Evolutionary conservation across 2,888 invertebrate genomes (phyloP), one percentile per base, ranked within the genome.

Genomic region (Calliopum simillimum): DNA sequence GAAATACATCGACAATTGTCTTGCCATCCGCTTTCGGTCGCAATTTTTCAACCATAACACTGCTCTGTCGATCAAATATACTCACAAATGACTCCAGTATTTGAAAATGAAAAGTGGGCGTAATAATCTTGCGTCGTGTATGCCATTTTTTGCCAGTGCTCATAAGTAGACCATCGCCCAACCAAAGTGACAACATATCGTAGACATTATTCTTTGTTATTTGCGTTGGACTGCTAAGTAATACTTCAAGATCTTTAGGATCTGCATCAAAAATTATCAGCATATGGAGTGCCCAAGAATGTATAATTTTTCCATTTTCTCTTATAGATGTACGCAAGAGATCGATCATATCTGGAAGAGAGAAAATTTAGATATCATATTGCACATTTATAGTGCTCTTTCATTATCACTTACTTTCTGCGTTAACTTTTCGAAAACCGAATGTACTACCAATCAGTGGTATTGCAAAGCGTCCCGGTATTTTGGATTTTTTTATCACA

Each of bases 51-150:
- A 88, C 81, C 73, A 93, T 83, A 33, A 89, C 86, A 47, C 86
- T 82, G n/a, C 89, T 86, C 73, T 91, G 90, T 70, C 89, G 89
- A 76, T 92, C 89, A 80, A 94, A 93, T 0, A 91, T 89, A 8
- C 90, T 89, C 13, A 92, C 82, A 82, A 93, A 94, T 76, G 91
- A 89, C 79, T 92, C 91, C 63, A 94, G 84, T 70, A 94, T 93
- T 79, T 82, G 75, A 46, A 76, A 76, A 49, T 76, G 76, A 33
- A 76, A 76, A 23, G 76, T 71, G 8, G 76, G 76, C 0, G 93
- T 93, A 69, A 94, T 85, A 71, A 93, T 88, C 83, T 91, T 93
- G 19, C 94, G 87, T 46, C 91, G 88, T 1, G 85, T 85, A 77
- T 88, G 89, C 94, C 94, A 94, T 85, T 89, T 90, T 5, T 82